These are phyloP conservation scores for Panzeria rudis DNA, from an alignment of 2,888 invertebrate species.

Conservation along the genomic window DNA sequence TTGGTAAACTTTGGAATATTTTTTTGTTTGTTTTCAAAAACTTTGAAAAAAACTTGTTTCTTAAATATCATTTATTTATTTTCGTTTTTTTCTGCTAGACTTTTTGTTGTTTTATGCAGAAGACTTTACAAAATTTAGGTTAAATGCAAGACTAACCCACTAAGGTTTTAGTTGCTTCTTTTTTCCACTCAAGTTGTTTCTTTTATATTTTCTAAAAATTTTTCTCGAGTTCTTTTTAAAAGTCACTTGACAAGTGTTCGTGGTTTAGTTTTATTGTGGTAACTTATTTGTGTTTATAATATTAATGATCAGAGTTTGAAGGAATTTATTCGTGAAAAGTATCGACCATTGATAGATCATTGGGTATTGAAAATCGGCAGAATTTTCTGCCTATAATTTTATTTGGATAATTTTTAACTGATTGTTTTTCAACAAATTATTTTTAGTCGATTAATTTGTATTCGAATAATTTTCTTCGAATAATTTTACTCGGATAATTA, in stretches of 20 bases:
- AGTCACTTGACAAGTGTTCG: constrained; percentile 72
- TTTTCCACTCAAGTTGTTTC: constrained; percentile 55
- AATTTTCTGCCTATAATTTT: too few relatives aligned
- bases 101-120: constrained; percentile 27
- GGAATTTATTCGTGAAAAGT: constrained; percentile 1
- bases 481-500: too few relatives aligned
- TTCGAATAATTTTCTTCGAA: too few relatives aligned
- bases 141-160: constrained; percentile 75
- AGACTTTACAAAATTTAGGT: constrained; percentile 72
- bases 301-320: constrained; percentile 47
- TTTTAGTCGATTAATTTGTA: too few relatives aligned
- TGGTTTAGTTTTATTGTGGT: constrained; percentile 68
- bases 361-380: too few relatives aligned
- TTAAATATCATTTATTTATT: constrained; percentile 57
- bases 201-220: constrained; percentile 26
- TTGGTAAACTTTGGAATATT: constrained; percentile 58
- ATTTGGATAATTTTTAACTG: too few relatives aligned
- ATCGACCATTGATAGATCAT: too few relatives aligned
- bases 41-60: constrained; percentile 61
- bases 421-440: too few relatives aligned
- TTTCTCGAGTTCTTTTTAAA: constrained; percentile 63
- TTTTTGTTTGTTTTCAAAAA: constrained; percentile 23
- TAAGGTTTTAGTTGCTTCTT: constrained; percentile 61
- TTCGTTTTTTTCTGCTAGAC: constrained; percentile 35
- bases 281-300: constrained; percentile 41